Base-by-base conservation (phyloP, 1,140 invertebrate species). In the Drosophila asahinai region DNA sequence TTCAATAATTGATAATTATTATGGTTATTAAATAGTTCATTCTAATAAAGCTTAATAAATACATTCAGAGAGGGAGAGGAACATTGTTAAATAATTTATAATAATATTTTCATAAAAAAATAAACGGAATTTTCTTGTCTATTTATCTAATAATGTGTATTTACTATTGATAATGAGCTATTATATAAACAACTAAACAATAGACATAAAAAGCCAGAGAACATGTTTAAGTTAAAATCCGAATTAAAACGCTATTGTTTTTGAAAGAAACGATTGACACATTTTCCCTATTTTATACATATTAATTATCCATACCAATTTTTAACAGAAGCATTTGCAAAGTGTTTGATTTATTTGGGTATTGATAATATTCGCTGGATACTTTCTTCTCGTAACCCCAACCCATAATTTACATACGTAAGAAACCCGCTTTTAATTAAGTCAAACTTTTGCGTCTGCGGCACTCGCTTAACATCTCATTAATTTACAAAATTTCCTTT, bases 401-500 rank as follows among this genome's bases (percentile, higher is more conserved):
- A n/a, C 5, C 14, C n/a, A n/a, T 25, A 2, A 15, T 14, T 15
- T 30, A 45, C 36, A 14, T 59, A 4, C 5, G 19, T 2, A 42
- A 30, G n/a, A 60, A 55, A 30, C 36, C 14, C 45, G 11, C 12
- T 42, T 67, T 68, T 68, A 51, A 68, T 68, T 67, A 49, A 25
- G 33, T 49, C 43, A 38, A 40, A 36, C 49, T 49, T 27, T 33
- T 14, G 33, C 45, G 62, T 36, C 27, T 63, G 58, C 42, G 38
- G 58, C 57, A 33, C 63, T 45, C 42, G 17, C 60, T 67, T 49
- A 67, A 68, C 66, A 71, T 72, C 70, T 72, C 70, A 73, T 73
- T 73, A 73, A 73, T 73, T 73, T 71, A 33, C 25, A 72, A 58
- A 48, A 61, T 73, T 60, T 72, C 27, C 66, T 71, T 58, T 51